A percentile compares a stretch with the other conserved stretches of the same genome.
phyloP scores from a whole-genome alignment of 1,140 invertebrate species.

The Meloidogyne exigua region DNA sequence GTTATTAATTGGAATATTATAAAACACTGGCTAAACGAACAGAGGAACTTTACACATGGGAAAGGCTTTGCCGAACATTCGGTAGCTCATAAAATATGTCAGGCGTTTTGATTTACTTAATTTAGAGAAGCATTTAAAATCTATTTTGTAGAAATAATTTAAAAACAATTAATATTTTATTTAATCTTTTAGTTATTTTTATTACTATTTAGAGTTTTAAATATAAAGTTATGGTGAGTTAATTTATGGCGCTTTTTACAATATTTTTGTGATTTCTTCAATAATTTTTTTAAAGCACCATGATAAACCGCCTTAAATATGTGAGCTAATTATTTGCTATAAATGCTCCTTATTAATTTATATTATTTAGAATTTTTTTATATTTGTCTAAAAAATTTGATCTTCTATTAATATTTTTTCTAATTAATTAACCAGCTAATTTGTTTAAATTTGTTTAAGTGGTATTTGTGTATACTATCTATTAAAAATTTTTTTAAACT shows the following conservation, averaged over 20 bases:
- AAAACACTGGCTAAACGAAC: neutral
- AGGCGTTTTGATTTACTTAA: neutral
- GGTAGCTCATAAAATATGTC: neutral
- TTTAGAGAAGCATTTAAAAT: neutral
- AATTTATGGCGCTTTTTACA: too few species aligned
- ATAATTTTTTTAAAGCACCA: too few species aligned
- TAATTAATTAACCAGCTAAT: neutral
- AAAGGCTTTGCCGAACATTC: neutral
- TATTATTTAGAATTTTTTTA: neutral
- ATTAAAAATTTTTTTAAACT: neutral
- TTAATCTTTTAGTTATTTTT: too few species aligned
- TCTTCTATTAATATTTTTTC: neutral
- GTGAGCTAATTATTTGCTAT: neutral
- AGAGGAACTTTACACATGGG: neutral
- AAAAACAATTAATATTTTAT: neutral
- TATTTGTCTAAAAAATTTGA: constrained; percentile 1
- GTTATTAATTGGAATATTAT: neutral
- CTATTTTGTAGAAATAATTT: too few species aligned
- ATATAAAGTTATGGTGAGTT: too few species aligned
- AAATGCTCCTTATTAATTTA: neutral
- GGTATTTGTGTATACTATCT: neutral
- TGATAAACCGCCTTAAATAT: neutral
- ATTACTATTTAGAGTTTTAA: too few species aligned
- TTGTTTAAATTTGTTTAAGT: neutral
- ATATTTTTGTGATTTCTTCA: too few species aligned